phyloP scores from a whole-genome alignment of 2,113 vertebrate species.

The Strigops habroptila region DNA sequence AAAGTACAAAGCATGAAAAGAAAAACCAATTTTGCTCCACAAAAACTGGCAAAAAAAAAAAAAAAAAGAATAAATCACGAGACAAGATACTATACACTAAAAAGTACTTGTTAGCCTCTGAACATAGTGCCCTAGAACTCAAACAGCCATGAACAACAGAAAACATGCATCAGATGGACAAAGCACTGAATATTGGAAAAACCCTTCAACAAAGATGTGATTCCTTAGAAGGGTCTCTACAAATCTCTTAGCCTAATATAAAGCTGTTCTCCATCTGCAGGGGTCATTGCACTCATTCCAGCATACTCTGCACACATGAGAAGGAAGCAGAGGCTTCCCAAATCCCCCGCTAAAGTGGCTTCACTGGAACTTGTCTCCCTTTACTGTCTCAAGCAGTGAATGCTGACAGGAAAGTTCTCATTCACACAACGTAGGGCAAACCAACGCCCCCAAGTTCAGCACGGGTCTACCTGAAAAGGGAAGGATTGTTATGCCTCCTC shows the following conservation, averaged over 20 bases:
- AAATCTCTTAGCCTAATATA: no score
- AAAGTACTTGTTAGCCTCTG: neutral
- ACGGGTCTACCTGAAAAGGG: neutral
- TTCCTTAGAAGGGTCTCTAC: neutral
- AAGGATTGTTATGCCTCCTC: neutral
- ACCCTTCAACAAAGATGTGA: neutral
- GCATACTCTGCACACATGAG: fast-evolving
- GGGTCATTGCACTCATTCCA: neutral
- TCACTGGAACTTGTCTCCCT: neutral
- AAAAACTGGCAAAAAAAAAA: neutral
- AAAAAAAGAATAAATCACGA: no score
- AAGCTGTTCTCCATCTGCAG: neutral
- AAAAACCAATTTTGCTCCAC: neutral
- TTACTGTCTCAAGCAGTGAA: fast-evolving
- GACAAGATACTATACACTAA: neutral
- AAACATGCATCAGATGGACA: neutral
- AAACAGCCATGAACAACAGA: neutral
- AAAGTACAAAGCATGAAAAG: neutral
- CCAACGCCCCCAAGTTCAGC: fast-evolving
- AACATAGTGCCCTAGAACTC: neutral
- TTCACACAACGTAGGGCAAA: neutral
- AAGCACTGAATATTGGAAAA: neutral
- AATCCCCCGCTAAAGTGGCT: neutral
- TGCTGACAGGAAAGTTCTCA: neutral
- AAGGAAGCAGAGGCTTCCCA: neutral